These are phyloP conservation scores for Uloborus diversus DNA, from an alignment of 1,140 invertebrate species.

Conservation along the genomic window DNA sequence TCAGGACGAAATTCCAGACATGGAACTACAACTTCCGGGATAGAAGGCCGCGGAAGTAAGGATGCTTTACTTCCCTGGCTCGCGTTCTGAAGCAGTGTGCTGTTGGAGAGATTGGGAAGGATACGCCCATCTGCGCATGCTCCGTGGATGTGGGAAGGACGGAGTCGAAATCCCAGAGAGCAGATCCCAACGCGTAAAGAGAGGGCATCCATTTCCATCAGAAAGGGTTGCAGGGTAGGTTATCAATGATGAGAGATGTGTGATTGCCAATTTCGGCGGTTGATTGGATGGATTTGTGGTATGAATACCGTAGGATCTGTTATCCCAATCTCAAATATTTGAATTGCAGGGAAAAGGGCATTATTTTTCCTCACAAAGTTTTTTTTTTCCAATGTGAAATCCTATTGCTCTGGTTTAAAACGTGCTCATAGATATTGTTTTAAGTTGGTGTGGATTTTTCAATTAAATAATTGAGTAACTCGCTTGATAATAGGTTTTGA, in stretches of 20 bases:
- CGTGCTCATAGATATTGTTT: too few species aligned
- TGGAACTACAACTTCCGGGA: too few species aligned
- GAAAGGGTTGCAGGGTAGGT: conserved; percentile 49
- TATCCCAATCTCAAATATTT: too few species aligned
- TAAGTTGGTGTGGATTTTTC: too few species aligned
- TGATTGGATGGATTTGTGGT: too few species aligned
- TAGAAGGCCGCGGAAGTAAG: conserved; percentile 9
- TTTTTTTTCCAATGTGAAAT: too few species aligned
- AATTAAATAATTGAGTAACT: too few species aligned
- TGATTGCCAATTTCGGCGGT: conserved; percentile 28
- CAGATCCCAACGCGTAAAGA: not conserved
- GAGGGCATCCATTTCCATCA: conserved; percentile 41
- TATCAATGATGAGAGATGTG: not conserved
- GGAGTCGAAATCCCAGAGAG: conserved; percentile 28
- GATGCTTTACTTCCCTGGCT: not conserved
- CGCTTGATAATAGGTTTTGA: too few species aligned
- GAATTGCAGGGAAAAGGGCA: too few species aligned
- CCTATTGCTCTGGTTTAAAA: too few species aligned
- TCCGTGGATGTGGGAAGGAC: conserved; percentile 26
- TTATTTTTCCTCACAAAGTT: too few species aligned
- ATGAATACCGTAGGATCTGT: too few species aligned
- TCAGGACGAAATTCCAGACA: not conserved
- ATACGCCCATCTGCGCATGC: conserved; percentile 12
- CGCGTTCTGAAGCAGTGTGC: not conserved
- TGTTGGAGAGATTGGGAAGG: conserved; percentile 22